A percentile compares a stretch with the other conserved stretches of the same genome.
Evolutionary conservation across 2,113 vertebrate species (phyloP).

Genomic region (Archocentrus centrarchus): DNA sequence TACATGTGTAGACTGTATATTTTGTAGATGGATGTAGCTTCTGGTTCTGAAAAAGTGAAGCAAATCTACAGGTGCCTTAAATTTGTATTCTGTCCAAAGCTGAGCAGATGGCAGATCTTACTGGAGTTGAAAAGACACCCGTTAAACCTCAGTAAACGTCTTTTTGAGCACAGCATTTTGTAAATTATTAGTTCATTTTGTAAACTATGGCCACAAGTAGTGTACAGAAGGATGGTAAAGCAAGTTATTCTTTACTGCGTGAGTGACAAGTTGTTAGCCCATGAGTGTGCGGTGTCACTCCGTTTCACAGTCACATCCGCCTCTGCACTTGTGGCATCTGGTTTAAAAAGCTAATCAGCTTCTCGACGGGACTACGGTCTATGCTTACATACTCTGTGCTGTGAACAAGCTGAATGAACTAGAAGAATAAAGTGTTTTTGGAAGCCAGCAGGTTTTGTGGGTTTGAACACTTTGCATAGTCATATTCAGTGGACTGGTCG

Average conservation of each 20-base stretch:
- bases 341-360: slow-evolving; percentile 4
- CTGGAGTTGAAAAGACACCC: not conserved
- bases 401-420: not conserved
- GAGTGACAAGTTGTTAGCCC: not conserved
- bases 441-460: not conserved
- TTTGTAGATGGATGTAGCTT: not conserved
- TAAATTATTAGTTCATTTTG: not conserved
- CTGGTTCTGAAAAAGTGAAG: not conserved
- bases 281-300: not conserved
- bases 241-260: not conserved
- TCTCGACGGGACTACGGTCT: not conserved
- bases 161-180: not conserved
- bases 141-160: not conserved
- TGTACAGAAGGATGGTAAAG: not conserved
- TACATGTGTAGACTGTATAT: not conserved
- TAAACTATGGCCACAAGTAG: not conserved
- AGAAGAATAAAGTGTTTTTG: not conserved
- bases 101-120: not conserved
- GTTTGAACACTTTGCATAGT: not conserved
- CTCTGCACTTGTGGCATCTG: not conserved
- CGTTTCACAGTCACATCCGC: not conserved
- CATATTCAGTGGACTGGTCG: not conserved
- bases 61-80: not conserved
- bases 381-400: not conserved
- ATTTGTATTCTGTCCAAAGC: not conserved